These are phyloP conservation scores for Abrostola triplasia DNA, from an alignment of 2,888 invertebrate genomes.

Conservation along the genomic window DNA sequence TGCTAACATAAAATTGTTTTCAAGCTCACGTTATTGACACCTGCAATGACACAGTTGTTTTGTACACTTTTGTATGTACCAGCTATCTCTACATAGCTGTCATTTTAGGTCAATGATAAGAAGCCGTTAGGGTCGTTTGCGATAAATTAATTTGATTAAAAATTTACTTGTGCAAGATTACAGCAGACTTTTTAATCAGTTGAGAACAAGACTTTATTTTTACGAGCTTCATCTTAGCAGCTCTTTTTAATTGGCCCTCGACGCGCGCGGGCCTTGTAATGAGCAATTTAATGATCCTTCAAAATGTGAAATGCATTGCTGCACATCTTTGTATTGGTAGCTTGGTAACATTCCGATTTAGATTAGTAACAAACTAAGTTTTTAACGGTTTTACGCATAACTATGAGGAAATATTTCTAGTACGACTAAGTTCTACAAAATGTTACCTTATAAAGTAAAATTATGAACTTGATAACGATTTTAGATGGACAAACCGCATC, in stretches of 20 bases:
- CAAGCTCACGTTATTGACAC: slow-evolving; percentile 7
- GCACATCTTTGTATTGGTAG: slow-evolving; percentile 82
- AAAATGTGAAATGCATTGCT: slow-evolving; percentile 87
- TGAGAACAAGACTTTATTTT: slow-evolving; percentile 84
- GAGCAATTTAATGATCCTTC: slow-evolving; percentile 86
- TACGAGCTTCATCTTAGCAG: slow-evolving; percentile 84
- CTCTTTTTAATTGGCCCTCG: slow-evolving; percentile 86
- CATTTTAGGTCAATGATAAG: slow-evolving; percentile 60
- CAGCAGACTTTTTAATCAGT: slow-evolving; percentile 85
- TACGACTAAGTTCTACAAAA: too few species aligned
- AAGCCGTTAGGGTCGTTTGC: slow-evolving; percentile 60
- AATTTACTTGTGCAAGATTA: slow-evolving; percentile 75
- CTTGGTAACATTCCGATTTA: slow-evolving; percentile 43
- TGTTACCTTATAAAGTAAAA: not conserved
- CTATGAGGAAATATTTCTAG: too few species aligned
- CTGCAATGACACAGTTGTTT: slow-evolving; percentile 13
- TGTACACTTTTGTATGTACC: slow-evolving; percentile 27
- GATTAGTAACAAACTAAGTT: too few species aligned
- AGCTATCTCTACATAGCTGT: slow-evolving; percentile 43
- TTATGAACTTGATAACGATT: not conserved
- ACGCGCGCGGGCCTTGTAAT: slow-evolving; percentile 80
- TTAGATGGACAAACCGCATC: slow-evolving; percentile 2
- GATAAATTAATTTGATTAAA: slow-evolving; percentile 77
- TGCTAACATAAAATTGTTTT: slow-evolving; percentile 8
- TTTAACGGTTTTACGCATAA: too few species aligned